These are phyloP conservation scores for Poeciliopsis presidionis DNA, from an alignment of 2,797 vertebrate genomes.

Conservation along the genomic window DNA sequence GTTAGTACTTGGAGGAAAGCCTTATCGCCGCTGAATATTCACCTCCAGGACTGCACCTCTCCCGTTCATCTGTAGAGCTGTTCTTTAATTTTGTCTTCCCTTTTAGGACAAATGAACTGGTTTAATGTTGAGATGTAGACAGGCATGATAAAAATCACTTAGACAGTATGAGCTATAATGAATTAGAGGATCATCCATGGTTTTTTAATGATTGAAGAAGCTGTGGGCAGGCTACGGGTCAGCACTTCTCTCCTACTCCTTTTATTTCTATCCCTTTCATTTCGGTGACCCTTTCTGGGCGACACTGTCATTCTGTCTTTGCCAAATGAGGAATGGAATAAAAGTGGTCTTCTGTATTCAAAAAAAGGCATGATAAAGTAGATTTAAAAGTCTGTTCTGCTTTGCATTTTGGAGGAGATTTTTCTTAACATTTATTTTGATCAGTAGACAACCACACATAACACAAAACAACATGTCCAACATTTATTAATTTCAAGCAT, in stretches of 20 bases:
- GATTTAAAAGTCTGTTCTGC: constrained; percentile 49
- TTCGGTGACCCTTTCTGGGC: constrained; percentile 72
- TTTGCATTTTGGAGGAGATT: constrained; percentile 42
- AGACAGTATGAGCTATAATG: constrained; percentile 76
- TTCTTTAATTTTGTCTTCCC: constrained; percentile 66
- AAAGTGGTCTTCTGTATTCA: constrained; percentile 55
- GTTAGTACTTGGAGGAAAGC: constrained; percentile 75
- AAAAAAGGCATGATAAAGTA: constrained; percentile 44
- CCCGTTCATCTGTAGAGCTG: constrained; percentile 65
- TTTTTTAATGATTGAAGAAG: constrained; percentile 86
- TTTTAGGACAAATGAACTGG: constrained; percentile 72
- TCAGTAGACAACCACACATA: too few species aligned
- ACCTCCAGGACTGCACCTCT: constrained; percentile 75
- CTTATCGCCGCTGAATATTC: constrained; percentile 74
- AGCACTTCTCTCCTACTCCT: constrained; percentile 78
- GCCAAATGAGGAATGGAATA: constrained; percentile 78
- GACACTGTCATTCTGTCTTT: constrained; percentile 77
- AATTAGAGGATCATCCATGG: constrained; percentile 72
- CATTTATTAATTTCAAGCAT: too few species aligned
- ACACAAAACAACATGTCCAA: too few species aligned
- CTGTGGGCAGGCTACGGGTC: constrained; percentile 78
- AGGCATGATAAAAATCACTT: constrained; percentile 79
- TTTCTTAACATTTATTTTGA: constrained; percentile 6
- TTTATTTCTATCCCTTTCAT: constrained; percentile 75
- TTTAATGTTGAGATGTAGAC: constrained; percentile 74